A percentile compares a stretch with the other conserved stretches of the same genome.
Conservation (phyloP, 35 echinoderm and acorn worm genomes). For the Lytechinus variegatus region DNA sequence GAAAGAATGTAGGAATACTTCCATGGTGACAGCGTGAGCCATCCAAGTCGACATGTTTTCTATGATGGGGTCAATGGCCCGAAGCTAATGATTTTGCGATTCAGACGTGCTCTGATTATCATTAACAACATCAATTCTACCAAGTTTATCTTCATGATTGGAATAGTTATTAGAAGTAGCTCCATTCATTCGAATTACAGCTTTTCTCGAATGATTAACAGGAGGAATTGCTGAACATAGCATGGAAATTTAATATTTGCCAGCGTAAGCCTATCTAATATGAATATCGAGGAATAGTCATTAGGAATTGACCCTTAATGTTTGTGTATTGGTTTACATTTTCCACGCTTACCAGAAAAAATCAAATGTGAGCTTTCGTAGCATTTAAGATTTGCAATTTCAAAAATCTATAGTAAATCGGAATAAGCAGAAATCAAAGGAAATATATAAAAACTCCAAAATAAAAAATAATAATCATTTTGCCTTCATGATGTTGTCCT, state of each 20-base stretch:
- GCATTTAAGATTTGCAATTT: no score
- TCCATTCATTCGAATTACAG: background rate
- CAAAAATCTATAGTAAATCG: no score
- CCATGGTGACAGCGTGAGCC: background rate
- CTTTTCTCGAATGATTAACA: background rate
- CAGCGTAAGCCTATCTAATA: no score
- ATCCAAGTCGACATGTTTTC: background rate
- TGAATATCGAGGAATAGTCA: background rate
- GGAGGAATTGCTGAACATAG: background rate
- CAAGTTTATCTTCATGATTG: background rate
- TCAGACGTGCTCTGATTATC: background rate
- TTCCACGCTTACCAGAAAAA: no score
- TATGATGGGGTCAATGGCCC: background rate
- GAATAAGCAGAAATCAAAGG: no score
- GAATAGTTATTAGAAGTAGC: background rate
- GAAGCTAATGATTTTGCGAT: background rate
- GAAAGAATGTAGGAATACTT: no score
- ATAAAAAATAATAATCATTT: no score
- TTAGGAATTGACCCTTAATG: no score
- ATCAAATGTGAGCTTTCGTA: no score
- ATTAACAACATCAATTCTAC: background rate
- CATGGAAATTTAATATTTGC: background rate
- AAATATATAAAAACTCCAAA: no score
- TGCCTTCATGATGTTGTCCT: no score
- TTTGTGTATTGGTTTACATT: no score